Evolutionary conservation across 2,113 vertebrate species (phyloP).

Genomic region (Chrysochloris asiatica): DNA sequence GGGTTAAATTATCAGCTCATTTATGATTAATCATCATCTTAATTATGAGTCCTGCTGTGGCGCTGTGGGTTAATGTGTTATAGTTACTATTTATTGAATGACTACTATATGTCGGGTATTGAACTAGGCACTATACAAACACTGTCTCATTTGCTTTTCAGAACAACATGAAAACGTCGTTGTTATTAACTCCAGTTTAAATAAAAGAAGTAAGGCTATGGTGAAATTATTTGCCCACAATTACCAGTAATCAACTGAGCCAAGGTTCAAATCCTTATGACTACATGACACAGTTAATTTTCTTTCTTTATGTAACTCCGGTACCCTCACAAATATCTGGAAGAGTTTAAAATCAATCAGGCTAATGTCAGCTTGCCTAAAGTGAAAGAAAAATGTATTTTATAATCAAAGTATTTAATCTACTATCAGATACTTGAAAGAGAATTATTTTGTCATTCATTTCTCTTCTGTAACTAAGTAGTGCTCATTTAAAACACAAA

Average conservation of each 20-base stretch:
- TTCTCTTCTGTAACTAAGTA: constrained; percentile 50
- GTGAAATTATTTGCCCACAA: constrained; percentile 32
- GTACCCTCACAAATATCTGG: not conserved
- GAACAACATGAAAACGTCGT: not conserved
- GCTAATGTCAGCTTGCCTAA: no score
- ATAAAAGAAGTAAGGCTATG: constrained; percentile 21
- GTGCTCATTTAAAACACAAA: constrained; percentile 46
- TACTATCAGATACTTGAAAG: constrained; percentile 16
- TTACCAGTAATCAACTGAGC: not conserved
- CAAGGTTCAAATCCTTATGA: constrained; percentile 21
- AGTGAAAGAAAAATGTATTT: not conserved
- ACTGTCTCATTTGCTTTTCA: no score
- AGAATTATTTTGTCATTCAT: constrained; percentile 64
- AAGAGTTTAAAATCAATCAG: constrained; percentile 40
- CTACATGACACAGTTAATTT: not conserved
- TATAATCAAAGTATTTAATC: constrained; percentile 23
- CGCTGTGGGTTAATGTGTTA: no score
- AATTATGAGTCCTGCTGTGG: no score
- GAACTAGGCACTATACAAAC: constrained; percentile 22
- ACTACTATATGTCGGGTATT: not conserved
- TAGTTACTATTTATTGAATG: constrained; percentile 9
- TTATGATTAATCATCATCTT: constrained; percentile 29
- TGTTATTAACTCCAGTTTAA: constrained; percentile 3
- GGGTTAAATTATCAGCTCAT: constrained; percentile 31
- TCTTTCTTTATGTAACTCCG: not conserved